Conservation (phyloP, 2,888 invertebrate species). For the Tridacna crocea region DNA sequence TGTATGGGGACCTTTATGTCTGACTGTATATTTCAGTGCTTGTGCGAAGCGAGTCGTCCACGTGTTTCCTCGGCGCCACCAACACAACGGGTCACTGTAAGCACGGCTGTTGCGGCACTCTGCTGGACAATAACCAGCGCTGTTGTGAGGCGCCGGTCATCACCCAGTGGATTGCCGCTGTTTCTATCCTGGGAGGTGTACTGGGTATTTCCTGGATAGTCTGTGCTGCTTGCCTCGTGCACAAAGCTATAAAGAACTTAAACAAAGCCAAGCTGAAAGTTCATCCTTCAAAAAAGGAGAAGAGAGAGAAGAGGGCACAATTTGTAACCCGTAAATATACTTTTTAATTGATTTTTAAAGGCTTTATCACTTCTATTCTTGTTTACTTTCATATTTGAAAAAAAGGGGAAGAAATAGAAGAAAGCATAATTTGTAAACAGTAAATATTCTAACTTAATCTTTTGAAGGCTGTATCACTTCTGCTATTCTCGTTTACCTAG, state of each 20-base stretch:
- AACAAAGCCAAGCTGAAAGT: neutral
- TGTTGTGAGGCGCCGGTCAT: slow-evolving; percentile 8
- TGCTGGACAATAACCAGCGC: slow-evolving; percentile 7
- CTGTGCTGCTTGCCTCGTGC: neutral
- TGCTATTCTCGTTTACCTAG: too few species aligned
- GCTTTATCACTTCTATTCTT: too few species aligned
- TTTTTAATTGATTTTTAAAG: neutral
- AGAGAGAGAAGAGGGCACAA: slow-evolving; percentile 5
- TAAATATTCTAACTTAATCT: neutral
- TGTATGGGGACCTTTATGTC: neutral
- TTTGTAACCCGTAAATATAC: slow-evolving; percentile 4
- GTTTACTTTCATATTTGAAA: too few species aligned
- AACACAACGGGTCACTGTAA: slow-evolving; percentile 5
- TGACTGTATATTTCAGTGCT: neutral
- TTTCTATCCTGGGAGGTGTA: neutral
- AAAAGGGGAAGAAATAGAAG: slow-evolving; percentile 9
- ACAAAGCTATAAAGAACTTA: slow-evolving; percentile 5
- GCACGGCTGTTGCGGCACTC: slow-evolving; percentile 5
- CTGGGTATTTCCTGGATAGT: slow-evolving; percentile 1
- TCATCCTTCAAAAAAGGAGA: slow-evolving; percentile 2
- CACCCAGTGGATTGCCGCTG: slow-evolving; percentile 2
- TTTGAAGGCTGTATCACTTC: too few species aligned
- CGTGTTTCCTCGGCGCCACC: neutral
- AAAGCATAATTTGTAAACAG: slow-evolving; percentile 4
- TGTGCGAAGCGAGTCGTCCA: neutral